Percentiles rank a stretch among this genome's conserved stretches.
phyloP scores from a whole-genome alignment of 2,888 invertebrate species.

The Cheilosia soror region DNA sequence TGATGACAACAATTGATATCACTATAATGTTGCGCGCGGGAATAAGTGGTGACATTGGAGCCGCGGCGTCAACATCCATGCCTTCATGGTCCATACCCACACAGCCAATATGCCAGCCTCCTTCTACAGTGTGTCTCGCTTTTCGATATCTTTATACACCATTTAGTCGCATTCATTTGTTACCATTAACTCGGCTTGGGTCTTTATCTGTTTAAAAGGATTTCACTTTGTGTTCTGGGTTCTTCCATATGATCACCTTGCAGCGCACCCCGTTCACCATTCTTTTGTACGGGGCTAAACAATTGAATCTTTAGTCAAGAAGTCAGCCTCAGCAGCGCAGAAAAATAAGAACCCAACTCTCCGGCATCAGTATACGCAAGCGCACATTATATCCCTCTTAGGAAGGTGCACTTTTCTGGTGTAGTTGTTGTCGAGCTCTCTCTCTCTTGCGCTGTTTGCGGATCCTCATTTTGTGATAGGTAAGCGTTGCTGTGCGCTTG shows the following conservation, averaged over 20 bases:
- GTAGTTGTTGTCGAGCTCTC: slow-evolving; percentile 2
- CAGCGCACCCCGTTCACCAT: slow-evolving; percentile 28
- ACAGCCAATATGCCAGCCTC: slow-evolving; percentile 81
- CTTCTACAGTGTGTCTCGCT: slow-evolving; percentile 82
- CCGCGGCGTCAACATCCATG: slow-evolving; percentile 34
- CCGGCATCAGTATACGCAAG: slow-evolving; percentile 27
- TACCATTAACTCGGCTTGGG: slow-evolving; percentile 82
- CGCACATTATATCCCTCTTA: slow-evolving; percentile 41
- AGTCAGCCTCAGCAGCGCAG: slow-evolving; percentile 19
- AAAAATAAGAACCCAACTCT: slow-evolving; percentile 30
- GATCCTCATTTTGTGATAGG: slow-evolving; percentile 60
- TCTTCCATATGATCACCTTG: slow-evolving; percentile 29
- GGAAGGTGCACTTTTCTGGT: slow-evolving; percentile 26
- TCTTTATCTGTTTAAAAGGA: slow-evolving; percentile 75
- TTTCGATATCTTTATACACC: slow-evolving; percentile 84
- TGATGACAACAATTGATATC: slow-evolving; percentile 67
- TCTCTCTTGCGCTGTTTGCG: slow-evolving; percentile 12
- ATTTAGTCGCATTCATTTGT: slow-evolving; percentile 84
- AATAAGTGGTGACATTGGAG: slow-evolving; percentile 15
- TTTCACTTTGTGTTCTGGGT: slow-evolving; percentile 71
- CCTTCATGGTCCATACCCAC: slow-evolving; percentile 36
- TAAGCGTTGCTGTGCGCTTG: slow-evolving; percentile 37
- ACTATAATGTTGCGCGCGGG: slow-evolving; percentile 56
- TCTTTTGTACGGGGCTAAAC: slow-evolving; percentile 54
- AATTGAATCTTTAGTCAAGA: slow-evolving; percentile 66